A percentile compares a stretch with the other conserved stretches of the same genome.
These are phyloP conservation scores for Scolopax mira DNA, from an alignment of 2,113 vertebrate species.

Conservation along the genomic window DNA sequence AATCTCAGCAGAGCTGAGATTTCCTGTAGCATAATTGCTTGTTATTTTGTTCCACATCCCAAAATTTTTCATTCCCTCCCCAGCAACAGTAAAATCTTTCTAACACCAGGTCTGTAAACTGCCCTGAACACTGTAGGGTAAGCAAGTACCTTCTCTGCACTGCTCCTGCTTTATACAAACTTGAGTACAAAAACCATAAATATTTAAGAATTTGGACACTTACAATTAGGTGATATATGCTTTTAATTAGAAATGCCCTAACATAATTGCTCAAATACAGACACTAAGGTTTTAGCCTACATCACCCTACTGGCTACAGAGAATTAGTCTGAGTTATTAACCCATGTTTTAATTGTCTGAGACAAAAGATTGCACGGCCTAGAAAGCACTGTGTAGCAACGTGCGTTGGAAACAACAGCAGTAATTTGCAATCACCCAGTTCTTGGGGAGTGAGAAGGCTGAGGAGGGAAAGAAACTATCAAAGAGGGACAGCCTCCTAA, in stretches of 20 bases:
- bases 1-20: background rate
- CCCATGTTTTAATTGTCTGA: background rate
- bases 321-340: background rate
- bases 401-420: background rate
- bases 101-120: background rate
- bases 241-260: constrained; percentile 6
- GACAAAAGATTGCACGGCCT: background rate
- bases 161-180: background rate
- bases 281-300: background rate
- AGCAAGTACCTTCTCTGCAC: background rate
- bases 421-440: background rate
- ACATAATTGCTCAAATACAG: background rate
- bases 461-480: background rate
- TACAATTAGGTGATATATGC: background rate
- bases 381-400: background rate
- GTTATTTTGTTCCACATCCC: background rate
- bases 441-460: background rate
- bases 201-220: background rate
- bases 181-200: background rate
- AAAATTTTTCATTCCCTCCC: background rate
- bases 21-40: background rate
- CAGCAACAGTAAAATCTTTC: background rate
- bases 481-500: background rate
- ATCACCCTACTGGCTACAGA: background rate
- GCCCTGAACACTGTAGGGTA: background rate